phyloP scores from a whole-genome alignment of 1,140 invertebrate species.

The Rhagoletis zephyria region DNA sequence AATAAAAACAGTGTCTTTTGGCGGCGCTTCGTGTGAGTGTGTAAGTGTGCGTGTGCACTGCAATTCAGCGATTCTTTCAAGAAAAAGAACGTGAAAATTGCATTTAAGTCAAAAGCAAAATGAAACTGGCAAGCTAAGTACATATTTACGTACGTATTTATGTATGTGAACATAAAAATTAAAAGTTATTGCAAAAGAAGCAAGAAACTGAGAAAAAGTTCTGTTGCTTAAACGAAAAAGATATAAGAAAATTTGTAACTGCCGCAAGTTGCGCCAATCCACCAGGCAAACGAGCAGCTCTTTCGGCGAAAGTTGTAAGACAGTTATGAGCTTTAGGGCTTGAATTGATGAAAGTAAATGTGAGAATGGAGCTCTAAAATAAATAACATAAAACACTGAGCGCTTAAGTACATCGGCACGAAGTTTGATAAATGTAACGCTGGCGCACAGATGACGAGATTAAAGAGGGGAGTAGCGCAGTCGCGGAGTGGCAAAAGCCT shows the following conservation, averaged over 20 bases:
- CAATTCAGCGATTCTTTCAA: conserved; percentile 24
- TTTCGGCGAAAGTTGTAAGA: not conserved
- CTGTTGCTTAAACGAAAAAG: not conserved
- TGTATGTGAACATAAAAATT: not conserved
- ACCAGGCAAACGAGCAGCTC: not conserved
- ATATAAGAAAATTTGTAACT: conserved; percentile 11
- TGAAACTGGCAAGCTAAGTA: not conserved
- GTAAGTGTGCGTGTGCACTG: not conserved
- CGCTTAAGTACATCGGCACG: not conserved
- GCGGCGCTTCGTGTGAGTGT: not conserved
- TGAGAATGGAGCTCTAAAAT: not conserved
- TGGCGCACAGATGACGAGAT: not conserved
- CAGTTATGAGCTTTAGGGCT: conserved; percentile 2
- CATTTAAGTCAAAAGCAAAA: not conserved
- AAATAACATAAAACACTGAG: not conserved
- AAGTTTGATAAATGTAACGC: not conserved
- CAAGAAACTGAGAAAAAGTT: not conserved
- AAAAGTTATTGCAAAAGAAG: conserved; percentile 9
- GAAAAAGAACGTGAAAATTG: not conserved
- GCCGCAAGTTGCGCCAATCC: conserved; percentile 15
- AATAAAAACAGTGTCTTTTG: not conserved
- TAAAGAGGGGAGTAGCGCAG: not conserved
- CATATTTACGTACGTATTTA: not conserved
- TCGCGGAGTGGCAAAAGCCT: not conserved
- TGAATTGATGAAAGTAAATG: conserved; percentile 12